Base-by-base conservation (phyloP, 2,888 invertebrate species). In the Parnassius glacialis region DNA sequence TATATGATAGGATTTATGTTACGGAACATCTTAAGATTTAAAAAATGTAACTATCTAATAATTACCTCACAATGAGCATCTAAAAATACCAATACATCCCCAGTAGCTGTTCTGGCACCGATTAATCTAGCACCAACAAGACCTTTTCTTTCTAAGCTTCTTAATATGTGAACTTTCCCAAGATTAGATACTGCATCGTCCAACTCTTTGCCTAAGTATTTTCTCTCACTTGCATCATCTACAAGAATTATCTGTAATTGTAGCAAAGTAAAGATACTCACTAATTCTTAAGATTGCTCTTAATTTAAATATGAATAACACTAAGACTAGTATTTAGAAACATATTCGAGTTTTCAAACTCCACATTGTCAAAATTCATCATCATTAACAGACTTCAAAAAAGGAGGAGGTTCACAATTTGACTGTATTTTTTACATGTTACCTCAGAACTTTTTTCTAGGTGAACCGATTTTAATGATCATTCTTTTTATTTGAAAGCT, bases 21-120 rank as follows among this genome's bases (percentile, higher is more conserved):
- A 0, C 3, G 34, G 34, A 34, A 34, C 7, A 25, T 13, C 9
- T 10, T 50, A 9, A 51, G 12, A 11, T 25, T 16, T 1, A 16
- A 16, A 16, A 5, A 11, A 12, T 13, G 10, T 3, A 51, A 25
- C 11, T 25, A 25, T 13, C 42, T 59, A 56, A 45, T 12, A 25
- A 47, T 95, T 74, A 97, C 97, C 92, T 98, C 98, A 85, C 97
- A 97, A 84, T 98, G 98, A 44, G 98, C 97, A 83, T 98, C 98
- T 12, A 98, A 90, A 79, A 98, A 98, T 5, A 97, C 96, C 55
- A 98, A 90, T 10, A 96, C 97, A 79, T 97, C 95, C 1, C 97
- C 98, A 57, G 92, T 93, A 1, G 96, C 96, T 72, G 94, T 92
- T 74, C 94, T 94, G n/a, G 97, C 97, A 52, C 98, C 98, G 79